Evolutionary conservation across 2,113 vertebrate genomes (phyloP).

Genomic region (Pavo muticus): DNA sequence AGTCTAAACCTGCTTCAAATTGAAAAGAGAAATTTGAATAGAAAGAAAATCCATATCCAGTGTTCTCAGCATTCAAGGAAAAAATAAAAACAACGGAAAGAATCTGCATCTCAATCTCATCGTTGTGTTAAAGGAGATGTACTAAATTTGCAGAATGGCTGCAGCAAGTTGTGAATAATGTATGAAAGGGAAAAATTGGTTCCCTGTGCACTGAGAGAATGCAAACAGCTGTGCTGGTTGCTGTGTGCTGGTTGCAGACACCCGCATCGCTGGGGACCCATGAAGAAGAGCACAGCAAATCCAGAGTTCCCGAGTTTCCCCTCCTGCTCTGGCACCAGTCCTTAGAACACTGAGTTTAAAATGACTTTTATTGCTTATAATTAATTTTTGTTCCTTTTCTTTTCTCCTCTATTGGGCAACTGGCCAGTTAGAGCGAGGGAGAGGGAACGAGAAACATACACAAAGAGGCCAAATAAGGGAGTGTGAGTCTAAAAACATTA

Average conservation of each 20-base stretch:
- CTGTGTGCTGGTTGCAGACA: constrained; percentile 8
- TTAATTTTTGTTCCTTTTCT: constrained; percentile 61
- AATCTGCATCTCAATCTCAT: constrained; percentile 78
- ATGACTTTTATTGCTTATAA: constrained; percentile 22
- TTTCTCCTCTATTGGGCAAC: constrained; percentile 36
- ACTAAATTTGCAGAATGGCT: constrained; percentile 58
- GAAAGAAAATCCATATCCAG: constrained; percentile 69
- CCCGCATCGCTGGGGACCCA: neutral
- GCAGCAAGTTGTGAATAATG: constrained; percentile 72
- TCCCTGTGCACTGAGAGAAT: constrained; percentile 25
- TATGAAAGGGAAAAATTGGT: constrained; percentile 62
- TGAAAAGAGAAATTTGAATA: constrained; percentile 32
- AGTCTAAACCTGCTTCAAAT: constrained; percentile 24
- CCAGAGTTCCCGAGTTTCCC: neutral
- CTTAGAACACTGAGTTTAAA: constrained; percentile 46
- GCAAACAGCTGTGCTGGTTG: constrained; percentile 41
- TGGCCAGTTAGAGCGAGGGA: constrained; percentile 27
- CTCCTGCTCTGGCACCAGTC: constrained; percentile 6
- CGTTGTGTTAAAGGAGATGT: constrained; percentile 57
- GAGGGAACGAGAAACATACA: neutral
- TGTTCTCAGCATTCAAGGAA: constrained; percentile 54
- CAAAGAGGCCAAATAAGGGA: constrained; percentile 14
- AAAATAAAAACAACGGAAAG: neutral
- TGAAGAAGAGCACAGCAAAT: neutral
- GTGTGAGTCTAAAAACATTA: neutral